Percentiles rank a stretch among this genome's conserved stretches.
Evolutionary conservation across 2,888 invertebrate genomes (phyloP).

Genomic region (Acronicta aceris): DNA sequence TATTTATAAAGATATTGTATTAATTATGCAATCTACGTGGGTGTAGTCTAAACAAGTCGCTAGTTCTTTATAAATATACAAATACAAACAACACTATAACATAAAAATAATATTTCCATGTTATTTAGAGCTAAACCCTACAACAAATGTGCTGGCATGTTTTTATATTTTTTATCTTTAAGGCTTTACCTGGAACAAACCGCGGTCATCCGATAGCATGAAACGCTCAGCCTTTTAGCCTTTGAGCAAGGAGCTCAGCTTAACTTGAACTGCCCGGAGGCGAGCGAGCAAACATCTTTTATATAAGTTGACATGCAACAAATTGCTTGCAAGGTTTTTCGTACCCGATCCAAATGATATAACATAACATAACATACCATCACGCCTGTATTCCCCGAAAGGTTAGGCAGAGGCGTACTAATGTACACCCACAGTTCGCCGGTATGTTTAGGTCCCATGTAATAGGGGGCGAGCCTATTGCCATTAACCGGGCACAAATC

Average conservation of each 20-base stretch:
- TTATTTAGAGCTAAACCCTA: conserved; percentile 3
- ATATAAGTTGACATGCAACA: conserved; percentile 29
- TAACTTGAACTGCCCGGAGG: conserved; percentile 43
- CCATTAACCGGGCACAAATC: no score
- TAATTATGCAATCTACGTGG: no score
- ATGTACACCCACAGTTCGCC: no score
- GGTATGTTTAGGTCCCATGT: no score
- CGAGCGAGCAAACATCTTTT: conserved; percentile 35
- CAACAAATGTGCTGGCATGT: conserved; percentile 20
- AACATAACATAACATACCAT: no score
- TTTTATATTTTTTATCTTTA: conserved; percentile 44
- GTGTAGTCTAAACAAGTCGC: no score
- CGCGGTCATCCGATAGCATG: conserved; percentile 52
- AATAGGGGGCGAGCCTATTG: no score
- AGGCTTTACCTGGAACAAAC: conserved; percentile 42
- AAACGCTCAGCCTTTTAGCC: conserved; percentile 48
- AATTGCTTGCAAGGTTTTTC: conserved; percentile 15
- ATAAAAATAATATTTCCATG: conserved; percentile 1
- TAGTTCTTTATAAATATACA: no score
- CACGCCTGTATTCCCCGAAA: no score
- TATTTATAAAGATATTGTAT: no score
- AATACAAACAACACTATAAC: no score
- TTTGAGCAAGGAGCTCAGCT: conserved; percentile 42
- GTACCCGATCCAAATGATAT: conserved; percentile 2
- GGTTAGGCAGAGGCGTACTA: no score